A percentile compares a stretch with the other conserved stretches of the same genome.
Evolutionary conservation across 2,888 invertebrate genomes (phyloP).

Genomic region (Tachina fera): DNA sequence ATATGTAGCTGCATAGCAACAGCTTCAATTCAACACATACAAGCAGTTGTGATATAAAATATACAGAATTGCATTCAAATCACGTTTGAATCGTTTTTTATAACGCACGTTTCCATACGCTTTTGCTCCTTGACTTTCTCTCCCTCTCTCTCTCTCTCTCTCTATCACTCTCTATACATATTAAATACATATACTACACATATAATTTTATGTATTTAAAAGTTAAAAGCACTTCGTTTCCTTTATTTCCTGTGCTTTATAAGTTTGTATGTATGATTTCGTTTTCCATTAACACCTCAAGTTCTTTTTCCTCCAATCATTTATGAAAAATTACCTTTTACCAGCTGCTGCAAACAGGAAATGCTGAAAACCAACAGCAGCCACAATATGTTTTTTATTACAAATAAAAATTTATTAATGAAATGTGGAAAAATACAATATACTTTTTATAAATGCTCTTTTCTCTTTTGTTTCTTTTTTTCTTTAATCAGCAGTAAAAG

Average conservation of each 20-base stretch:
- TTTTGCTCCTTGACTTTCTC: slow-evolving; percentile 1
- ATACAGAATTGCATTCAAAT: slow-evolving; percentile 67
- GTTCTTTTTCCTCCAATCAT: slow-evolving; percentile 63
- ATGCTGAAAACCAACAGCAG: slow-evolving; percentile 44
- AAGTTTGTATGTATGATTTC: slow-evolving; percentile 12
- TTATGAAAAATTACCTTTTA: slow-evolving; percentile 65
- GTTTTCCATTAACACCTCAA: slow-evolving; percentile 69
- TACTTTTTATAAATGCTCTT: slow-evolving; percentile 23
- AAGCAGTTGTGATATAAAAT: slow-evolving; percentile 13
- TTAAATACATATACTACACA: too few species aligned
- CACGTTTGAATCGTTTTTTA: slow-evolving; percentile 63
- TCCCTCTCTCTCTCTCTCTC: not conserved
- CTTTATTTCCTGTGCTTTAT: slow-evolving; percentile 19
- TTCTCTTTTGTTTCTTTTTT: not conserved
- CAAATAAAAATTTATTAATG: slow-evolving; percentile 25
- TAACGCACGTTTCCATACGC: slow-evolving; percentile 28
- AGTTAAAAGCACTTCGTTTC: slow-evolving; percentile 31
- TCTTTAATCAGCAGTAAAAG: slow-evolving; percentile 45
- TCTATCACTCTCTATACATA: not conserved
- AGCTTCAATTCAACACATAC: not conserved
- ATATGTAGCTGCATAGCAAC: slow-evolving; percentile 34
- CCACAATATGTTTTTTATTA: slow-evolving; percentile 38
- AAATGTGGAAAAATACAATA: slow-evolving; percentile 21
- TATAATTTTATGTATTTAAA: not conserved
- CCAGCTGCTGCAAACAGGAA: slow-evolving; percentile 61